These are phyloP conservation scores for Drosophila meridiana DNA, from an alignment of 2,888 invertebrate genomes.

Conservation along the genomic window DNA sequence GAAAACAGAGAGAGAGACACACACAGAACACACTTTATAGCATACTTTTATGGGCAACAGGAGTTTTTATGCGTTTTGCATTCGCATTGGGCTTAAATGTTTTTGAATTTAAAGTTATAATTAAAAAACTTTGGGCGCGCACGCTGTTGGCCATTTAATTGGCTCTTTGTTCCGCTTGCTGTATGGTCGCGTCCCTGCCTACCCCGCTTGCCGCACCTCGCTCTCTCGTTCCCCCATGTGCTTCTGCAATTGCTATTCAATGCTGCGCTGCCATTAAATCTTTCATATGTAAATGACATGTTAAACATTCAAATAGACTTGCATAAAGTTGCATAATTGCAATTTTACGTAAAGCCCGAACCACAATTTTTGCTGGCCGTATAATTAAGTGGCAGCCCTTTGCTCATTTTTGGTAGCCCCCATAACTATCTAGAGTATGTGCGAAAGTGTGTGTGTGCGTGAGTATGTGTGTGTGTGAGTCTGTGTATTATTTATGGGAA, in stretches of 20 bases:
- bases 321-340: constrained; percentile 76
- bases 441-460: neutral
- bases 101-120: constrained; percentile 79
- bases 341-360: constrained; percentile 53
- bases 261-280: constrained; percentile 66
- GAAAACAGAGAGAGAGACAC: neutral
- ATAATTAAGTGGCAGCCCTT: constrained; percentile 51
- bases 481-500: constrained; percentile 69
- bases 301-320: constrained; percentile 77
- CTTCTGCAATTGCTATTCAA: constrained; percentile 62
- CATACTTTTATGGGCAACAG: constrained; percentile 71
- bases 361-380: constrained; percentile 11
- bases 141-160: constrained; percentile 77
- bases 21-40: constrained; percentile 49
- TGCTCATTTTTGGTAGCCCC: constrained; percentile 28
- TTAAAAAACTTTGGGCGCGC: constrained; percentile 67
- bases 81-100: constrained; percentile 59
- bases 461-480: constrained; percentile 22
- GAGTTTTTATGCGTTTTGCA: constrained; percentile 70
- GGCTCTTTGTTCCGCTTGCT: constrained; percentile 65
- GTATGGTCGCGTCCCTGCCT: neutral
- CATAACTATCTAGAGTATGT: constrained; percentile 7
- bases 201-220: neutral
- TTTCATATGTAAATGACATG: constrained; percentile 76
- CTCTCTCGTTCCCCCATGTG: neutral